These are phyloP conservation scores for Mallotus villosus DNA, from an alignment of 2,797 vertebrate species.

Conservation along the genomic window DNA sequence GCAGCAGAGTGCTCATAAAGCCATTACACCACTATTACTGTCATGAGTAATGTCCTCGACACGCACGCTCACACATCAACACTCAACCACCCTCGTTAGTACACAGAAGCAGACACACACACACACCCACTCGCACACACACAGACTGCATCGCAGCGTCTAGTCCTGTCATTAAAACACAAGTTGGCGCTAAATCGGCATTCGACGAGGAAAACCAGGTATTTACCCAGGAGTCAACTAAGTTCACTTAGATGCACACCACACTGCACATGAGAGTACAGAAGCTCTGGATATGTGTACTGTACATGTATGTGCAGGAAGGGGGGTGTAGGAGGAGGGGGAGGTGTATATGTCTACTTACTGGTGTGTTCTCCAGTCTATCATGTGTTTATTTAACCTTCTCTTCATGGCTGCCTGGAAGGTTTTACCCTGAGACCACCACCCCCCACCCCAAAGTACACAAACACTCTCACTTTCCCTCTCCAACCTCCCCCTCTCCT, in stretches of 20 bases:
- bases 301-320: constrained; percentile 1
- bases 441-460: not conserved
- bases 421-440: not conserved
- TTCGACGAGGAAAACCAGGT: not conserved
- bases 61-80: not conserved
- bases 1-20: not conserved
- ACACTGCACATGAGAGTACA: not conserved
- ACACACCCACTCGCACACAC: constrained; percentile 5
- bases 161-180: not conserved
- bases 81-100: not conserved
- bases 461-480: not conserved
- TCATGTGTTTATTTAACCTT: constrained; percentile 6
- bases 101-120: constrained; percentile 1
- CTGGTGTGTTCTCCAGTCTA: not conserved
- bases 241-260: not conserved
- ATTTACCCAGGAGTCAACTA: too few species aligned
- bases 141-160: not conserved
- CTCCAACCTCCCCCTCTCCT: not conserved
- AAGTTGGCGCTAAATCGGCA: not conserved
- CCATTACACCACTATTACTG: not conserved
- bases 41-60: not conserved
- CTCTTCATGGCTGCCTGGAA: not conserved
- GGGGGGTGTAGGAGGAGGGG: not conserved
- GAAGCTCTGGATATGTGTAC: not conserved
- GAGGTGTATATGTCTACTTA: not conserved